Evolutionary conservation across 2,888 invertebrate species (phyloP).

Genomic region (Andrena dorsata): DNA sequence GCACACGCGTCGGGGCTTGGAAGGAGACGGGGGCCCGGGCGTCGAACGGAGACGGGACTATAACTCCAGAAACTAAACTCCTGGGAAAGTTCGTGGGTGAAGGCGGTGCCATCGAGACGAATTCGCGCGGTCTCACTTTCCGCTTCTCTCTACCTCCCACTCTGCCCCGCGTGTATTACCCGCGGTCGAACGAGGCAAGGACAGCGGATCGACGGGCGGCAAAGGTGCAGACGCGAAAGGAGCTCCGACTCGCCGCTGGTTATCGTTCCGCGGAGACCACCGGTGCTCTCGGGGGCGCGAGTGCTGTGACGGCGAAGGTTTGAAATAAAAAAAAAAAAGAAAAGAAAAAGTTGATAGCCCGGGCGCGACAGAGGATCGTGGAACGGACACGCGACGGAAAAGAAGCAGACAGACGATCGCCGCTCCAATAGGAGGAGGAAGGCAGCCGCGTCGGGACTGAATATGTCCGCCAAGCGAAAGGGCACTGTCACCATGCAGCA

Average conservation of each 20-base stretch:
- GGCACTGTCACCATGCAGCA: slow-evolving; percentile 91
- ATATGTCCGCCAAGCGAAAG: slow-evolving; percentile 91
- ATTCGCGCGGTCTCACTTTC: slow-evolving; percentile 24
- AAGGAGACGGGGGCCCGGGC: slow-evolving; percentile 21
- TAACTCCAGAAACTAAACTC: slow-evolving; percentile 31
- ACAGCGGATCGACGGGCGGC: slow-evolving; percentile 1
- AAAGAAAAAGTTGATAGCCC: slow-evolving; percentile 35
- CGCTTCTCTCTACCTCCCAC: too few species aligned
- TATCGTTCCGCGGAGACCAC: slow-evolving; percentile 53
- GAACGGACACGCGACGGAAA: slow-evolving; percentile 36
- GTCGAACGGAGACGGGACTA: slow-evolving; percentile 30
- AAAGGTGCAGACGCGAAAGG: not conserved
- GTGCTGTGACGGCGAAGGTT: slow-evolving; percentile 44
- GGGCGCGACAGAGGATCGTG: slow-evolving; percentile 16
- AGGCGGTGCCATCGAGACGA: slow-evolving; percentile 38
- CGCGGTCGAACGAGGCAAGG: slow-evolving; percentile 11
- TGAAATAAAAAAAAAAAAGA: too few species aligned
- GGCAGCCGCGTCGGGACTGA: slow-evolving; percentile 69
- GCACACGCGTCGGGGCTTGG: slow-evolving; percentile 29
- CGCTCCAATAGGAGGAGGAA: slow-evolving; percentile 64
- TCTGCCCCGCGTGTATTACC: slow-evolving; percentile 3
- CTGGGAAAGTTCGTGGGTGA: slow-evolving; percentile 52
- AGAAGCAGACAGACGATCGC: slow-evolving; percentile 52
- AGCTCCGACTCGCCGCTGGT: slow-evolving; percentile 15
- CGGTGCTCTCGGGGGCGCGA: slow-evolving; percentile 50